Evolutionary conservation across 2,113 vertebrate species (phyloP).

Genomic region (Paedocypris sp.): DNA sequence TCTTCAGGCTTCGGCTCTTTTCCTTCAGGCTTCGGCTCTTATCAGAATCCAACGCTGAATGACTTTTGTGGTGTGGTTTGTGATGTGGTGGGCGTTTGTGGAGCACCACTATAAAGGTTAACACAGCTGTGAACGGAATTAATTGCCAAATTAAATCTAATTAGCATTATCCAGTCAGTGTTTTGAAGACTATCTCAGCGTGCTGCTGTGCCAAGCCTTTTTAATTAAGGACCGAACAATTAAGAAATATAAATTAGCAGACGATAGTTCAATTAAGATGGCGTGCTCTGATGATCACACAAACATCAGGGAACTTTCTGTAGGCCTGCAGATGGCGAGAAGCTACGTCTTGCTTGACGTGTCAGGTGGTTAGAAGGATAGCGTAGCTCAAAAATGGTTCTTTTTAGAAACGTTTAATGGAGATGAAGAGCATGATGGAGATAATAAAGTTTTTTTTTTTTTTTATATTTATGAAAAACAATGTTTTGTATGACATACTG

Average conservation of each 20-base stretch:
- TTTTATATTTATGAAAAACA: too few relatives aligned
- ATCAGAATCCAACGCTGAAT: too few relatives aligned
- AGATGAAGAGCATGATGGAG: too few relatives aligned
- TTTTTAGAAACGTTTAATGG: too few relatives aligned
- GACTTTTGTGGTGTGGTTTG: slow-evolving; percentile 34
- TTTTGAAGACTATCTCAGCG: slow-evolving; percentile 32
- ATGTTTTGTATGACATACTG: too few relatives aligned
- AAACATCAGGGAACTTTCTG: not conserved
- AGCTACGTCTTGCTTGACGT: not conserved
- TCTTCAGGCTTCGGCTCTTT: too few relatives aligned
- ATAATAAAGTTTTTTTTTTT: too few relatives aligned
- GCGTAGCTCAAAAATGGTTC: too few relatives aligned
- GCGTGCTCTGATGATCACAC: not conserved
- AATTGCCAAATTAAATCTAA: slow-evolving; percentile 44
- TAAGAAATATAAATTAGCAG: slow-evolving; percentile 34
- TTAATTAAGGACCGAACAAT: slow-evolving; percentile 41
- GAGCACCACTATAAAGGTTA: slow-evolving; percentile 26
- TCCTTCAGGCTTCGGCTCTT: too few relatives aligned
- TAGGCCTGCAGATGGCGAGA: not conserved
- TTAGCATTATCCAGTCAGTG: slow-evolving; percentile 35
- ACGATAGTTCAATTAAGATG: slow-evolving; percentile 25
- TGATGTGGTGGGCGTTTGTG: not conserved
- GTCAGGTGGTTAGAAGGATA: too few relatives aligned
- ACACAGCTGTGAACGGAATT: slow-evolving; percentile 32
- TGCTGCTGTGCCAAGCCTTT: slow-evolving; percentile 32